Evolutionary conservation across 2,797 vertebrate species (phyloP), one percentile per base, ranked within the genome.

Genomic region (Mastacembelus armatus): DNA sequence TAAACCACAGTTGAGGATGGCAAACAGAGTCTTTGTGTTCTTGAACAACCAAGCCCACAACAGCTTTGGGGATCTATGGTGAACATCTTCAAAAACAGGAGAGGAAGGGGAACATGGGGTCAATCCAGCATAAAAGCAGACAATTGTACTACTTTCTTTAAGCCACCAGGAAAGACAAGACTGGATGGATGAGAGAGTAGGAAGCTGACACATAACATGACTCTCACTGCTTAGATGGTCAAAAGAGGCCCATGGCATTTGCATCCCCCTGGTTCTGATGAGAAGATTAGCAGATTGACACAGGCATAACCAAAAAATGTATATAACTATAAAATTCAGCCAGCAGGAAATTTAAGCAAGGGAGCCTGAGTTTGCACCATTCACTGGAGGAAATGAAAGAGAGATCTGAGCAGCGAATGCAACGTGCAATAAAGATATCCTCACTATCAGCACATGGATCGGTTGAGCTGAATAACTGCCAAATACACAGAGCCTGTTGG

Each of bases 371-470:
- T 73, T 68, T 60, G 55, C 39, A 45, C 9, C 32, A 9, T 24
- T 66, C 33, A 24, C 30, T 26, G 9, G 32, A 16, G 67, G 83
- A 85, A 89, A 85, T 86, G 66, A 86, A 77, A 51, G 39, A 22
- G 35, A 76, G 44, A 69, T 69, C 45, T 69, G 58, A 26, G 76
- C 0, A 21, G 32, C 32, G 62, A 40, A 47, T 33, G 54, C 47
- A 45, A 54, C 40, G 52, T 30, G 11, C 66, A 73, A 79, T 88
- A 81, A 88, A 86, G 77, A 83, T 86, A 43, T 74, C 76, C 38
- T 59, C 32, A 2, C 54, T 77, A 80, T 89, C 85, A 69, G 64
- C 83, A 64, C 69, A 74, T 70, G 67, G 78, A 84, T 85, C 83
- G 38, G 60, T 80, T 52, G 58, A 73, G 35, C 51, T 29, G 40